A percentile compares a stretch with the other conserved stretches of the same genome.
Conservation (phyloP, 2,797 vertebrate species). For the Pangasius mekongensis region DNA sequence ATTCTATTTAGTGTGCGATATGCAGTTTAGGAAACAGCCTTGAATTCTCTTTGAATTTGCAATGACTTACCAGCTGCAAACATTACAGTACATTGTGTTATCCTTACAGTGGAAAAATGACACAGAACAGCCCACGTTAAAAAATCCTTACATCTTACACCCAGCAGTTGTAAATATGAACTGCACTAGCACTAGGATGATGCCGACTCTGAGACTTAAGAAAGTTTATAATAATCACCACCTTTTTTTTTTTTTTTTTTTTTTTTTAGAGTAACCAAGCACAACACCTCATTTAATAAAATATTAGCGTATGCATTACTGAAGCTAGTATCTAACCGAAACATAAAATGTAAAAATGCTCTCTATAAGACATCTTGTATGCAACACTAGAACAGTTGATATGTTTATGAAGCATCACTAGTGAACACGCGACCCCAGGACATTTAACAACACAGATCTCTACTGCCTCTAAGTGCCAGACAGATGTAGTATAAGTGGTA, state of each 20-base stretch:
- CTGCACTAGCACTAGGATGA: background rate
- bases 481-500: conserved; percentile 40
- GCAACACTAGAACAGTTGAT: background rate
- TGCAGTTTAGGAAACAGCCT: no score
- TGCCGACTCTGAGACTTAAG: background rate
- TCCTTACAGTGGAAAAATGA: background rate
- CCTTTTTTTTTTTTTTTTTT: background rate
- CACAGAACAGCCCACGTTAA: background rate
- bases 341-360: background rate
- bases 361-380: background rate
- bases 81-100: background rate
- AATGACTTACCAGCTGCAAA: background rate
- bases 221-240: background rate
- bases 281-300: background rate
- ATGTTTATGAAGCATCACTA: background rate
- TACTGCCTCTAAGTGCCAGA: conserved; percentile 32
- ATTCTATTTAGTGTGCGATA: background rate
- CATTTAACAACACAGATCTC: conserved; percentile 20
- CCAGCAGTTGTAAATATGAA: background rate
- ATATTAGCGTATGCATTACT: background rate
- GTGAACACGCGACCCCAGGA: background rate
- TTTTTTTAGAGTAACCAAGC: background rate
- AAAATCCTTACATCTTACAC: no score
- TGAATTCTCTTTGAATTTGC: background rate
- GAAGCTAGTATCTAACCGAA: background rate